phyloP scores from a whole-genome alignment of 2,113 vertebrate genomes.

The Mobula birostris region DNA sequence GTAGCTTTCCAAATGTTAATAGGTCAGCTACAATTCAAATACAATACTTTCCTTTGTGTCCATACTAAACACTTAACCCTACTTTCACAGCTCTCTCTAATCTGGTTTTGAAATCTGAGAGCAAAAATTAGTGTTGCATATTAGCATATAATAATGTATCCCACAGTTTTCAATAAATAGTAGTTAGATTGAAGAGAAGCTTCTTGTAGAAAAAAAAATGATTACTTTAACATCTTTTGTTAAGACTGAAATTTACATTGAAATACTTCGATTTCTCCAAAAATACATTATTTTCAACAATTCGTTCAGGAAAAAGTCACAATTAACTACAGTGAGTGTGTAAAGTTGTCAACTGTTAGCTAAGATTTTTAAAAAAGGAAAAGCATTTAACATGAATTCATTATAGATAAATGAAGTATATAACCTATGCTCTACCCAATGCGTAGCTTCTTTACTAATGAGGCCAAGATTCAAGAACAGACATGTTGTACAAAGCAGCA shows the following conservation, averaged over 20 bases:
- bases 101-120: neutral
- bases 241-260: neutral
- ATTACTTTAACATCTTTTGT: too few species aligned
- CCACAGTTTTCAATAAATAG: neutral
- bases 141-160: neutral
- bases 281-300: neutral
- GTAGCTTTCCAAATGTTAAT: too few species aligned
- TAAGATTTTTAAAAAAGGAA: neutral
- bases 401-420: neutral
- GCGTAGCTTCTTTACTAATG: neutral
- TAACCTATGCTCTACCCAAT: neutral
- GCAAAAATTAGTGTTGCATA: neutral
- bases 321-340: neutral
- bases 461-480: neutral
- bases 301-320: neutral
- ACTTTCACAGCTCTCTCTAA: neutral
- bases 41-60: neutral
- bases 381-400: neutral
- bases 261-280: neutral
- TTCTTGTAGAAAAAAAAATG: too few species aligned
- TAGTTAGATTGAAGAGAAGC: neutral
- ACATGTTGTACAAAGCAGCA: neutral
- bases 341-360: neutral
- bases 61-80: neutral
- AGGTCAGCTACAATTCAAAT: neutral